Conservation (phyloP, 92 coral and sea anemone species). For the Porites cylindrica region DNA sequence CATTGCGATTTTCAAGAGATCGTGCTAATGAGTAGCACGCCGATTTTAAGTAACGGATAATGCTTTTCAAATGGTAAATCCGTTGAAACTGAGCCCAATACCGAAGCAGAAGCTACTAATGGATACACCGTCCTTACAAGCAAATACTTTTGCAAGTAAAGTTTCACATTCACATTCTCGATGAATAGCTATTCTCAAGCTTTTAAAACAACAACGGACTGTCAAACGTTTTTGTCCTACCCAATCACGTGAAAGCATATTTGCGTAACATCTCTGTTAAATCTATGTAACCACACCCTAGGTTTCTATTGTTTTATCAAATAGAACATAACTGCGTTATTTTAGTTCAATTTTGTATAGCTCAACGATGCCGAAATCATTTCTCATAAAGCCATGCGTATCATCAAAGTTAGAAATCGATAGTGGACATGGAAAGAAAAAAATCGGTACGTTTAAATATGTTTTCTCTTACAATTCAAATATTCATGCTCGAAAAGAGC, state of each 20-base stretch:
- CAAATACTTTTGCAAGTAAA: too few relatives aligned
- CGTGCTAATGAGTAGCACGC: too few relatives aligned
- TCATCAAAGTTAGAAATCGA: slow-evolving; percentile 4
- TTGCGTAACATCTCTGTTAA: not conserved
- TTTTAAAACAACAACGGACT: not conserved
- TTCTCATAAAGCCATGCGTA: slow-evolving; percentile 36
- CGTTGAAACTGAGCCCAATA: too few relatives aligned
- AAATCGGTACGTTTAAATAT: not conserved
- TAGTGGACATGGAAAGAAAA: not conserved
- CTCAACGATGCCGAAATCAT: slow-evolving; percentile 45
- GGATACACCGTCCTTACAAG: too few relatives aligned
- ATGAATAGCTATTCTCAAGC: not conserved
- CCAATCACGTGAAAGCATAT: slow-evolving; percentile 21
- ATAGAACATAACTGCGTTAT: not conserved
- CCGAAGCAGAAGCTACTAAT: too few relatives aligned
- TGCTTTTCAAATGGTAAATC: too few relatives aligned
- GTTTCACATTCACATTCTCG: not conserved
- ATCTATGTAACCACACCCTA: slow-evolving; percentile 17
- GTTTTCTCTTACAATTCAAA: too few relatives aligned
- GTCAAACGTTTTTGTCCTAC: slow-evolving; percentile 2
- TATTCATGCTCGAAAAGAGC: too few relatives aligned
- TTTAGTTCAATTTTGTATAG: not conserved
- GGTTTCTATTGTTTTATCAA: not conserved
- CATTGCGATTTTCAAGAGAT: too few relatives aligned
- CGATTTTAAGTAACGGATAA: too few relatives aligned